phyloP scores from a whole-genome alignment of 2,797 vertebrate genomes.

The Phrynocephalus guinanensis region DNA sequence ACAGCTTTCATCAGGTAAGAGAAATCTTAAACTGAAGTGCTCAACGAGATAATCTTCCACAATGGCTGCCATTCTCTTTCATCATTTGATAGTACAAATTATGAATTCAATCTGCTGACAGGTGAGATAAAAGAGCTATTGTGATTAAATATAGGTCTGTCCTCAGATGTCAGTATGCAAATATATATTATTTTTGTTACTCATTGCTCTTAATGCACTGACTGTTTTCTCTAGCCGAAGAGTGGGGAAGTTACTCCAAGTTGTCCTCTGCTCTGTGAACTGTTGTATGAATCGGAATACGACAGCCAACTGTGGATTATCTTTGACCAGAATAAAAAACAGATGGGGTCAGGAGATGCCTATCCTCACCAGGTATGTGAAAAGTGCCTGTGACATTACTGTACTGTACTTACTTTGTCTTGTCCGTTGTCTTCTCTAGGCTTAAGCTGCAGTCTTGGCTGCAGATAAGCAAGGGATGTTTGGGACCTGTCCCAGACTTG shows the following conservation, averaged over 20 bases:
- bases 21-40: rapidly evolving
- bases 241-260: constrained; percentile 97
- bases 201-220: constrained; percentile 16
- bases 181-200: not conserved
- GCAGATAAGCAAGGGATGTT: not conserved
- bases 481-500: too few species aligned
- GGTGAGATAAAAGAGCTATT: not conserved
- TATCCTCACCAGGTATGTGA: constrained; percentile 94
- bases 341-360: constrained; percentile 95
- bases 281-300: constrained; percentile 97
- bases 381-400: not conserved
- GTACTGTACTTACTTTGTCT: not conserved
- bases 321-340: constrained; percentile 97
- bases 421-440: not conserved
- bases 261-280: constrained; percentile 94
- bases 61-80: not conserved
- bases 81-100: not conserved
- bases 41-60: not conserved
- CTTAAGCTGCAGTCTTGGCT: not conserved
- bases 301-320: constrained; percentile 99
- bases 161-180: not conserved
- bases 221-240: constrained; percentile 86
- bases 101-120: not conserved
- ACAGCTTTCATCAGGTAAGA: constrained; percentile 94
- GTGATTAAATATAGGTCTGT: not conserved